Percentiles rank a stretch among this genome's conserved stretches.
Evolutionary conservation across 1,140 invertebrate species (phyloP).

Genomic region (Cyclina sinensis): DNA sequence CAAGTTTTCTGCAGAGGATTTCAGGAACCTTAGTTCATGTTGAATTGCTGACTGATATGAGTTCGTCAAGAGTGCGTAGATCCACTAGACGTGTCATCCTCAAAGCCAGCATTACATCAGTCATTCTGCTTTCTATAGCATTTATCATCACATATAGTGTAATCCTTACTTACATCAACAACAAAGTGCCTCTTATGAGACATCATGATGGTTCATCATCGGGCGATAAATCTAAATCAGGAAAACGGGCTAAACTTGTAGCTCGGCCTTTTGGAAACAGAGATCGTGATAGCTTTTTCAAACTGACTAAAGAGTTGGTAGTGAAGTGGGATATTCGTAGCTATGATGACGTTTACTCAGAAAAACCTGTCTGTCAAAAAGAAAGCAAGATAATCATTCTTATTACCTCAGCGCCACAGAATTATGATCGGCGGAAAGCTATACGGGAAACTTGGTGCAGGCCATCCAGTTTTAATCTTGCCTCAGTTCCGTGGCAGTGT

Average conservation of each 20-base stretch:
- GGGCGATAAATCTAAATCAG: constrained; percentile 59
- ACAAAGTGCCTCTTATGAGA: constrained; percentile 59
- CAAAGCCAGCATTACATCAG: constrained; percentile 73
- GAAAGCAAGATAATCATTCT: constrained; percentile 74
- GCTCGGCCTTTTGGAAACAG: constrained; percentile 26
- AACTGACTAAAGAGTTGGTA: constrained; percentile 24
- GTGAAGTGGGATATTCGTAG: constrained; percentile 71
- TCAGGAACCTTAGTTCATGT: constrained; percentile 44
- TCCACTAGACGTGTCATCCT: constrained; percentile 66
- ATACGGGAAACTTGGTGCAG: constrained; percentile 81
- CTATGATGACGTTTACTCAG: constrained; percentile 47
- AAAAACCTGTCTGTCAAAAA: constrained; percentile 68
- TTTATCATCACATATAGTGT: constrained; percentile 75
- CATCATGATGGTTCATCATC: constrained; percentile 50
- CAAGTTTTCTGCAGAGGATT: constrained; percentile 30
- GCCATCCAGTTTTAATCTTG: constrained; percentile 49
- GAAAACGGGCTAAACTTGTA: constrained; percentile 50
- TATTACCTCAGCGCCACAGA: constrained; percentile 76
- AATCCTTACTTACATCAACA: constrained; percentile 69
- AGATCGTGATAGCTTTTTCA: not conserved
- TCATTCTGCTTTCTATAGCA: constrained; percentile 66
- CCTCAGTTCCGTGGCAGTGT: constrained; percentile 74
- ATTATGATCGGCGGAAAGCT: constrained; percentile 70
- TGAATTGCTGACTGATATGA: constrained; percentile 56
- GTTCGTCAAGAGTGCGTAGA: constrained; percentile 42